Percentiles rank a stretch among this genome's conserved stretches.
Conservation (phyloP, 2,888 invertebrate genomes). For the Icerya purchasi region DNA sequence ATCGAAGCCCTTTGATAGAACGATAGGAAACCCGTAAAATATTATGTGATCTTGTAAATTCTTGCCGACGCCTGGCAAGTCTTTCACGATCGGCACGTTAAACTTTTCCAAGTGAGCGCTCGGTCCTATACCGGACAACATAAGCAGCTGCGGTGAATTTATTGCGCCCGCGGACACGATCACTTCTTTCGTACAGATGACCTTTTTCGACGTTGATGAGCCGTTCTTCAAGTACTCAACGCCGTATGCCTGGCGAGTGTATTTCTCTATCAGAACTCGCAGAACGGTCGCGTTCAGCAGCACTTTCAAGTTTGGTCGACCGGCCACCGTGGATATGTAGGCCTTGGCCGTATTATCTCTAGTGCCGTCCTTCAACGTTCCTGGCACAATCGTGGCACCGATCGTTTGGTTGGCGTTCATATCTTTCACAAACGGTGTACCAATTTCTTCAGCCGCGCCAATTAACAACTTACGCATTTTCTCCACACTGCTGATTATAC, state of each 20-base stretch:
- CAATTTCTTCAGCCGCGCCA: slow-evolving; percentile 1
- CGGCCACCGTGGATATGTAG: slow-evolving; percentile 27
- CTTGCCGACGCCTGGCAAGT: slow-evolving; percentile 5
- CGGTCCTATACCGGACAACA: slow-evolving; percentile 11
- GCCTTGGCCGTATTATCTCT: slow-evolving; percentile 28
- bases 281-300: slow-evolving; percentile 34
- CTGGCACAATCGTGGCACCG: slow-evolving; percentile 1
- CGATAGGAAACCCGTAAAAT: not conserved
- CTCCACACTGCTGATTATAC: not conserved
- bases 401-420: not conserved
- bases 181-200: slow-evolving; percentile 1
- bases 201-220: not conserved
- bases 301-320: slow-evolving; percentile 35
- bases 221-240: not conserved
- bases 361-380: slow-evolving; percentile 19
- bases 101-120: not conserved
- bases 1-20: not conserved
- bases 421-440: slow-evolving; percentile 4
- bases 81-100: not conserved
- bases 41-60: slow-evolving; percentile 10
- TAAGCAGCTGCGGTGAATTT: slow-evolving; percentile 8
- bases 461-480: not conserved
- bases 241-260: slow-evolving; percentile 6
- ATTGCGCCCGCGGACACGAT: slow-evolving; percentile 9
- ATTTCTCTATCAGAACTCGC: slow-evolving; percentile 23